Percentiles rank a stretch among this genome's conserved stretches.
phyloP scores from a whole-genome alignment of 2,888 invertebrate genomes.

The Pycnomerus fuliginosus region DNA sequence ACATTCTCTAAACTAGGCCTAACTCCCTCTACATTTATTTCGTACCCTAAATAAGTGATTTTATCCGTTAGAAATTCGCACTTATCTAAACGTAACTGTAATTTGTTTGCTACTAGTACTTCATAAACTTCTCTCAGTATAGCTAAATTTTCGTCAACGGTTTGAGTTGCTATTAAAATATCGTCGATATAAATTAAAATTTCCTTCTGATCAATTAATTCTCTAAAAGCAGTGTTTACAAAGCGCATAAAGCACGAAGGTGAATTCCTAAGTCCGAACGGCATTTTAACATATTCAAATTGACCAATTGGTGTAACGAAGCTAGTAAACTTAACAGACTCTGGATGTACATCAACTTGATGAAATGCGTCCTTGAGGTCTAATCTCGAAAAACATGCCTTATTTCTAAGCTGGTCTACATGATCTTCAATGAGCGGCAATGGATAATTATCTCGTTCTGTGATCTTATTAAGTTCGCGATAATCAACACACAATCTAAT shows the following conservation, averaged over 20 bases:
- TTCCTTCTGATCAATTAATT: neutral
- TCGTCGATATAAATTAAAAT: constrained; percentile 9
- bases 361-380: constrained; percentile 6
- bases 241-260: constrained; percentile 2
- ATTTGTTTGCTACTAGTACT: neutral
- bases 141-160: constrained; percentile 1
- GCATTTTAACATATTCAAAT: constrained; percentile 8
- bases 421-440: constrained; percentile 9
- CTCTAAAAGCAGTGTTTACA: constrained; percentile 4
- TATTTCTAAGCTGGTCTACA: constrained; percentile 2
- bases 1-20: neutral
- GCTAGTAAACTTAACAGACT: constrained; percentile 5
- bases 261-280: constrained; percentile 5
- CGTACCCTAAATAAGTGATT: constrained; percentile 6
- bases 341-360: constrained; percentile 1
- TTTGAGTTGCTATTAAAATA: constrained; percentile 7
- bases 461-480: constrained; percentile 6
- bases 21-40: constrained; percentile 1
- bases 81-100: constrained; percentile 2
- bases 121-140: constrained; percentile 1
- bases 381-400: constrained; percentile 7
- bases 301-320: constrained; percentile 8
- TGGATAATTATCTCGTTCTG: constrained; percentile 6
- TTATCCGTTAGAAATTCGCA: neutral
- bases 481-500: constrained; percentile 1